These are phyloP conservation scores for Brienomyrus brachyistius DNA, from an alignment of 2,113 vertebrate species.

Conservation along the genomic window DNA sequence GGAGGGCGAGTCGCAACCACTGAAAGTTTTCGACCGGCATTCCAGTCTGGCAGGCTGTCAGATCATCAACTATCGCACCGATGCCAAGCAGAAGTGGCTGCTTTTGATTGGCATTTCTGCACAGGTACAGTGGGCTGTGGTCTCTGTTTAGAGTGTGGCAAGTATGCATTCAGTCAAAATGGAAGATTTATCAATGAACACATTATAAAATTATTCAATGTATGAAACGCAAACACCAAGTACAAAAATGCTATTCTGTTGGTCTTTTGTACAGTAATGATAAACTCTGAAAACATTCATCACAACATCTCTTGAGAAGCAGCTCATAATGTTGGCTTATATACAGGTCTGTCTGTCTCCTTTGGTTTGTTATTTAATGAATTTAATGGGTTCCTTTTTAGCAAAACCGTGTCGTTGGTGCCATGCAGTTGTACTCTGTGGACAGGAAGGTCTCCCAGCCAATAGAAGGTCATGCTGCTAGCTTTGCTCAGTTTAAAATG, in stretches of 20 bases:
- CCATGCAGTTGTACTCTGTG: slow-evolving; percentile 98
- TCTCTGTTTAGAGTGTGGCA: neutral
- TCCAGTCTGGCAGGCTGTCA: slow-evolving; percentile 95
- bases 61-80: slow-evolving; percentile 97
- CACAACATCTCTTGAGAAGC: neutral
- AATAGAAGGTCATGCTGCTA: slow-evolving; percentile 94
- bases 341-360: neutral
- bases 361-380: neutral
- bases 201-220: neutral
- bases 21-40: slow-evolving; percentile 97
- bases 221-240: neutral
- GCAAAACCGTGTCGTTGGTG: slow-evolving; percentile 99
- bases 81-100: slow-evolving; percentile 96
- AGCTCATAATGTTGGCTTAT: neutral
- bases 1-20: slow-evolving; percentile 94
- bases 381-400: slow-evolving; percentile 36
- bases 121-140: slow-evolving; percentile 64
- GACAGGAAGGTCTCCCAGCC: slow-evolving; percentile 97
- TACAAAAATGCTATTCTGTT: neutral
- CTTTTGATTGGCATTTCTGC: slow-evolving; percentile 95
- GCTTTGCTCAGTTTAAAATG: slow-evolving; percentile 99
- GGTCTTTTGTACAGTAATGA: neutral
- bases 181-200: neutral
- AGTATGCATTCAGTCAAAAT: neutral
- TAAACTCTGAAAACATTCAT: neutral